A percentile compares a stretch with the other conserved stretches of the same genome.
phyloP scores from a whole-genome alignment of 2,113 vertebrate species.

The Dasyurus viverrinus region DNA sequence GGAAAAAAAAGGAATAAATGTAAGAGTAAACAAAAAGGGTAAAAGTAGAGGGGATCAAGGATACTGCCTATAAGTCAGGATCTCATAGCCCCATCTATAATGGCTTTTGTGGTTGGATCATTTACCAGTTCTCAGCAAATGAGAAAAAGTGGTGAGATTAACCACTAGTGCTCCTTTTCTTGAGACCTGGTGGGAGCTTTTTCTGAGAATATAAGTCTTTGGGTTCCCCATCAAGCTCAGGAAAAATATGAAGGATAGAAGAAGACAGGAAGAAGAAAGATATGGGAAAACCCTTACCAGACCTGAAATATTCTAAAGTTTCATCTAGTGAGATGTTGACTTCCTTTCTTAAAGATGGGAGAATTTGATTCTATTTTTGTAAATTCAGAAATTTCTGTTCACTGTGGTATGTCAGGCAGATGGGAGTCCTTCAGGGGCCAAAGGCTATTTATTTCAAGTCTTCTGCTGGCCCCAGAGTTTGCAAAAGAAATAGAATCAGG shows the following conservation, averaged over 20 bases:
- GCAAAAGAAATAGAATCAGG: neutral
- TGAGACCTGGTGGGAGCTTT: neutral
- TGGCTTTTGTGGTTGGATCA: neutral
- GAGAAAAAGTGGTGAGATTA: neutral
- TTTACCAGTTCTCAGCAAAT: neutral
- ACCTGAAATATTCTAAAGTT: neutral
- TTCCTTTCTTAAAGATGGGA: neutral
- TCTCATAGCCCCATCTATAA: neutral
- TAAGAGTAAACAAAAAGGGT: neutral
- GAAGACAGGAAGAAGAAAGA: no score
- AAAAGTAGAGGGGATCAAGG: neutral
- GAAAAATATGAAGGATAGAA: neutral
- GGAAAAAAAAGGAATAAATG: neutral
- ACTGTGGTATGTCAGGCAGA: neutral
- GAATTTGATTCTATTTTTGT: neutral
- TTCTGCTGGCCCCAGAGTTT: neutral
- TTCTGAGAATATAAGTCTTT: neutral
- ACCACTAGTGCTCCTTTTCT: neutral
- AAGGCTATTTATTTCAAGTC: neutral
- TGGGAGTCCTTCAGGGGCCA: neutral
- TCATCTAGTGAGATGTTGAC: neutral
- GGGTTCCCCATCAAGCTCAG: neutral
- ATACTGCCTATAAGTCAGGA: neutral
- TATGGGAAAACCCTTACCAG: neutral
- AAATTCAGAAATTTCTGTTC: neutral